Evolutionary conservation across 2,888 invertebrate species (phyloP).

Genomic region (Zhuqinia jingwanae): DNA sequence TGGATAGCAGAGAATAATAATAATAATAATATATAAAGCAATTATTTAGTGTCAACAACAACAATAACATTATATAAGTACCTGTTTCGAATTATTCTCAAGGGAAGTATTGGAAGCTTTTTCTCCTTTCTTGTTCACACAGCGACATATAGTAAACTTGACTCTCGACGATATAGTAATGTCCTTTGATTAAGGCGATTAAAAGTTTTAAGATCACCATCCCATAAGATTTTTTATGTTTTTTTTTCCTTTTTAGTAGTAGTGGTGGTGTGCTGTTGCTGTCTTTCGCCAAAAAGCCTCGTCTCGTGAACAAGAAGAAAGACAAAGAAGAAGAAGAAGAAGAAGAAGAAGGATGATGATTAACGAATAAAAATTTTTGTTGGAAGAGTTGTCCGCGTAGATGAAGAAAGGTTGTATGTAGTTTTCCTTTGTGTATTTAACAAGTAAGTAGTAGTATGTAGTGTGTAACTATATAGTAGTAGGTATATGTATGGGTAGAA

Average conservation of each 20-base stretch:
- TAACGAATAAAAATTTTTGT: background rate
- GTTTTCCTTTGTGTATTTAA: conserved; percentile 7
- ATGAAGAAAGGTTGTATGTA: background rate
- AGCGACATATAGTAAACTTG: background rate
- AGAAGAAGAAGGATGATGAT: background rate
- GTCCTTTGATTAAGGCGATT: background rate
- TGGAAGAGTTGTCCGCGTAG: conserved; percentile 14
- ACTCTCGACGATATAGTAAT: background rate
- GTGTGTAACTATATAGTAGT: no score
- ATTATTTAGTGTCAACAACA: background rate
- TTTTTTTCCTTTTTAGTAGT: background rate
- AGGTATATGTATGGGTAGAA: background rate
- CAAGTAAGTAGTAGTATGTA: conserved; percentile 4
- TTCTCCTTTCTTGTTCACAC: background rate
- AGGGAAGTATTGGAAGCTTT: conserved; percentile 1
- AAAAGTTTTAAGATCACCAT: background rate
- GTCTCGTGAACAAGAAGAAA: conserved; percentile 12
- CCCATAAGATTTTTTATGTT: background rate
- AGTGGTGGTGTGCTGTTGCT: no score
- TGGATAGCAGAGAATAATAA: background rate
- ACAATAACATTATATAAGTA: conserved; percentile 10
- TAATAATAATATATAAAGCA: background rate
- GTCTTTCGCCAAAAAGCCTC: conserved; percentile 7
- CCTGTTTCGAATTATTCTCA: conserved; percentile 13
- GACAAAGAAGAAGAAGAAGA: conserved; percentile 3